Base-by-base conservation (phyloP, 2,888 invertebrate species). In the Papilio elwesi region DNA sequence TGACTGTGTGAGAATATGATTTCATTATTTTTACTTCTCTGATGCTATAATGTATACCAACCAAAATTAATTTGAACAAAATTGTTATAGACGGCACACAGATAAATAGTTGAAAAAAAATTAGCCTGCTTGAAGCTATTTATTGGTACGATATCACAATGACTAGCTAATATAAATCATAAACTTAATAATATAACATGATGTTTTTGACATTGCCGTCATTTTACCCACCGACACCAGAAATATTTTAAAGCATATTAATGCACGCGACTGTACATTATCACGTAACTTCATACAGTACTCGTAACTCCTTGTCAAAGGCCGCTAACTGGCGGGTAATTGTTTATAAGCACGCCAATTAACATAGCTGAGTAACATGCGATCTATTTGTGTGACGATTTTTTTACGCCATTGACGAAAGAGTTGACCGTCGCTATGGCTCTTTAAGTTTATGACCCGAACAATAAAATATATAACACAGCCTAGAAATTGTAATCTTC, bases 261-360 rank as follows among this genome's bases (percentile, higher is more conserved):
- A 43, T 53, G 52, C 16, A 53, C 53, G 38, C 43, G 36, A 43
- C n/a, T 59, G 59, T 68, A 68, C 57, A 36, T 57, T 36, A 68
- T 49, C 49, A 49, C 57, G 57, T 68, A 68, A 67, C 38, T 67
- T 59, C 49, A 68, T 68, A 16, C 36, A 26, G 26, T 57, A 68
- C 49, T 68, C 48, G 48, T 62, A 57, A 65, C 55, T 59, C 38
- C 51, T 36, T 47, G 38, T 57, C 47, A 52, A 53, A 71, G 71
- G 57, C 70, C 64, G 36, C 26, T 70, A 70, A 68, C 64, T 64
- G 69, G 12, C 63, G n/a, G 49, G 64, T 71, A 51, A 71, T 66
- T 71, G 71, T 49, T 66, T 57, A 66, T 71, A 59, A 47, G 51
- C 71, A 71, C 71, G 65, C 26, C 57, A 71, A 71, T 66, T 71